phyloP scores from a whole-genome alignment of 64 coral and sea anemone species.

The Montipora capricornis region DNA sequence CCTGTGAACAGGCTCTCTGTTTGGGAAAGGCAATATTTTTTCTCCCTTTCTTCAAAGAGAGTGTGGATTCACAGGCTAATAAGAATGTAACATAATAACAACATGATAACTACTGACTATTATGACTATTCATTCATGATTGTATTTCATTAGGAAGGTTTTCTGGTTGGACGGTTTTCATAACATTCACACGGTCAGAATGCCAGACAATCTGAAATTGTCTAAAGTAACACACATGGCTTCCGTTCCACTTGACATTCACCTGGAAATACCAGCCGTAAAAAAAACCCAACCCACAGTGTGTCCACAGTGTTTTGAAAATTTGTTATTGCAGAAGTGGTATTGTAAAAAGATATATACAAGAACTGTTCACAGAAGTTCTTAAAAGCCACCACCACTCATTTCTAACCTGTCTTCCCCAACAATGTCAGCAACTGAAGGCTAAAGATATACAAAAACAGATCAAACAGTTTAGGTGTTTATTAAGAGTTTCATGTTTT shows the following conservation, averaged over 20 bases:
- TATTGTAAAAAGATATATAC: neutral
- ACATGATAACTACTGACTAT: constrained; percentile 7
- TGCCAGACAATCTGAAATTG: constrained; percentile 22
- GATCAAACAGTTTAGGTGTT: constrained; percentile 18
- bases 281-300: neutral
- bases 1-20: constrained; percentile 11
- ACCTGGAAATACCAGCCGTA: constrained; percentile 11
- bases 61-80: neutral
- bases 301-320: neutral
- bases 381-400: constrained; percentile 4
- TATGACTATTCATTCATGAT: constrained; percentile 19
- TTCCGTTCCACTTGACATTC: neutral
- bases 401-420: neutral
- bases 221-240: constrained; percentile 11
- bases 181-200: constrained; percentile 1
- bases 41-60: neutral
- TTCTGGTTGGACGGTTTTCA: neutral
- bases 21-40: neutral
- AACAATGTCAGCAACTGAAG: neutral
- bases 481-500: neutral
- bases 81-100: constrained; percentile 10
- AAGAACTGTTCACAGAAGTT: constrained; percentile 4
- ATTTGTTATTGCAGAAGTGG: neutral
- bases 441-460: constrained; percentile 9
- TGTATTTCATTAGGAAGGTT: constrained; percentile 21